These are phyloP conservation scores for Thalassoma bifasciatum DNA, from an alignment of 2,113 vertebrate species.

Conservation along the genomic window DNA sequence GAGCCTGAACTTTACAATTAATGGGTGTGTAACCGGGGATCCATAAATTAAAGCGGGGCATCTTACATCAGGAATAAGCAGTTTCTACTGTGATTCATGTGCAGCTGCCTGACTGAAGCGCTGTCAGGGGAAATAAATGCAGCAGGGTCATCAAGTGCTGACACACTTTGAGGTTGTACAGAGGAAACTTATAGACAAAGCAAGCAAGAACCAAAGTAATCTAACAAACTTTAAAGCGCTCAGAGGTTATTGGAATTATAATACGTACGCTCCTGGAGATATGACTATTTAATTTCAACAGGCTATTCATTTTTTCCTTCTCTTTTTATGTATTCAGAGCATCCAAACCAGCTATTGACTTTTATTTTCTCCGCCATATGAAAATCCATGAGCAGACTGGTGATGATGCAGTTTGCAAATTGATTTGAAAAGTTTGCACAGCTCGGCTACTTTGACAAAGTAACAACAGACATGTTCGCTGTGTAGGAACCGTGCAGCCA, in stretches of 20 bases:
- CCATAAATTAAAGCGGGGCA: conserved; percentile 50
- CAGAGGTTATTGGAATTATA: not conserved
- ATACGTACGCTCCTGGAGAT: not conserved
- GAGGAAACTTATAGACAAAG: not conserved
- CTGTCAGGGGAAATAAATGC: conserved; percentile 48
- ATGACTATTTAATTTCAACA: not conserved
- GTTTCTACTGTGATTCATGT: conserved; percentile 55
- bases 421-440: not conserved
- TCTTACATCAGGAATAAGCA: conserved; percentile 31
- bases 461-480: not conserved
- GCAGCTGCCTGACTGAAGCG: conserved; percentile 3
- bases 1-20: conserved; percentile 14
- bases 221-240: not conserved
- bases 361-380: not conserved
- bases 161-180: conserved; percentile 4
- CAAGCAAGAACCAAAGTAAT: not conserved
- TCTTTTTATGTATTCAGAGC: not conserved
- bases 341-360: not conserved
- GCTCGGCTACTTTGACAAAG: not conserved
- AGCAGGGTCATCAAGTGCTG: not conserved
- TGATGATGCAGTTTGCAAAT: not conserved
- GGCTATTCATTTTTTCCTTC: not conserved
- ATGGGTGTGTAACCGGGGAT: conserved; percentile 7
- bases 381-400: not conserved
- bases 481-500: not conserved